Conservation (phyloP, 2,888 invertebrate species). For the Prosopocoilus inquinatus region DNA sequence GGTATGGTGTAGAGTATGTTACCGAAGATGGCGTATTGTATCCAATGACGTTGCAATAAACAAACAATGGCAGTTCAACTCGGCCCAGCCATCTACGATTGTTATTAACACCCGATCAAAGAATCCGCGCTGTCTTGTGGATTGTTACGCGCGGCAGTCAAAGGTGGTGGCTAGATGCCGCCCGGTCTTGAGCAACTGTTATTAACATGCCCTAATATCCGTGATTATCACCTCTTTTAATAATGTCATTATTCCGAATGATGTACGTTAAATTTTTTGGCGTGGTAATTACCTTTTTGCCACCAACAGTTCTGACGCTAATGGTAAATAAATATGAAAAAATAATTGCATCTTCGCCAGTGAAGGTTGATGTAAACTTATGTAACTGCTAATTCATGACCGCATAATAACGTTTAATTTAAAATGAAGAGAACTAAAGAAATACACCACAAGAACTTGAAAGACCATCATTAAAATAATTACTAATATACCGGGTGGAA, state of each 20-base stretch:
- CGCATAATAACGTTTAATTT: too few species aligned
- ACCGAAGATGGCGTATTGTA: conserved; percentile 23
- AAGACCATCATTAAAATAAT: too few species aligned
- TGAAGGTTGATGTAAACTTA: too few species aligned
- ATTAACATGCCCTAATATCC: conserved; percentile 23
- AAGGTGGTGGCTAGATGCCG: conserved; percentile 21
- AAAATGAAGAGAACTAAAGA: too few species aligned
- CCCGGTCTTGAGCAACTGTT: conserved; percentile 15
- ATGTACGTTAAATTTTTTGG: conserved; percentile 18
- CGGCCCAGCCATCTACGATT: conserved; percentile 30
- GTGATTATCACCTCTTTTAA: conserved; percentile 24
- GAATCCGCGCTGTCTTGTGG: conserved; percentile 18
- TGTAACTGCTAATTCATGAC: too few species aligned
- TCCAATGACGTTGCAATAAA: conserved; percentile 26
- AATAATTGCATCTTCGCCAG: too few species aligned
- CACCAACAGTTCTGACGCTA: too few species aligned
- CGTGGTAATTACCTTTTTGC: not conserved
- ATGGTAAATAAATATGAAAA: too few species aligned
- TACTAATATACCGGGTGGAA: too few species aligned
- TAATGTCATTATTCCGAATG: conserved; percentile 27
- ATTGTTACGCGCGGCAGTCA: conserved; percentile 18
- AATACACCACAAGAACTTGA: too few species aligned
- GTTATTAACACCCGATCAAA: conserved; percentile 29
- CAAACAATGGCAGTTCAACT: conserved; percentile 26
- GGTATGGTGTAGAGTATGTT: too few species aligned